Percentiles rank a stretch among this genome's conserved stretches.
phyloP scores from a whole-genome alignment of 2,113 vertebrate species.

The Theropithecus gelada region DNA sequence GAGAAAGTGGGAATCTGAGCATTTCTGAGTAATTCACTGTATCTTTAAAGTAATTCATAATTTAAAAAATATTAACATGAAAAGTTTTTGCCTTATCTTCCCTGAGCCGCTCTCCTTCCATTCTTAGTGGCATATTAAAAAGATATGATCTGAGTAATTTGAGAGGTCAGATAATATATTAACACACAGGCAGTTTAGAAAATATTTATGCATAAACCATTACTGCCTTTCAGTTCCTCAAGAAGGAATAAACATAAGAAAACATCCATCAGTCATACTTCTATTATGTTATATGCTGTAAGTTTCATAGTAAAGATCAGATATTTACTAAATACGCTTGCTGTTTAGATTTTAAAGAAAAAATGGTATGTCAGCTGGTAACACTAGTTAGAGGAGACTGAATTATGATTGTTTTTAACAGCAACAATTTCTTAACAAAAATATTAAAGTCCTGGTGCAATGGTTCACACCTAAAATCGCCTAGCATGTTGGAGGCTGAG shows the following conservation, averaged over 20 bases:
- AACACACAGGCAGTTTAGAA: neutral
- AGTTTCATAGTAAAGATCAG: neutral
- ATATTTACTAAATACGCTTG: neutral
- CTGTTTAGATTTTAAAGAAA: neutral
- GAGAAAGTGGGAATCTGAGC: neutral
- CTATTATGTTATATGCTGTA: neutral
- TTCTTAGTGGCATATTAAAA: neutral
- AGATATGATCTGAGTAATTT: neutral
- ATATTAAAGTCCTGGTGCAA: neutral
- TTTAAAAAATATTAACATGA: too few relatives aligned
- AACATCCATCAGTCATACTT: neutral
- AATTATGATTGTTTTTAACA: neutral
- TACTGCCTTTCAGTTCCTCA: neutral
- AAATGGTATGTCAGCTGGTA: neutral
- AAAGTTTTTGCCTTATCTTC: too few relatives aligned
- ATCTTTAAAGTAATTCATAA: too few relatives aligned
- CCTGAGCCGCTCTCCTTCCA: neutral
- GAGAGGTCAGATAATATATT: neutral
- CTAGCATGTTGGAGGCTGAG: neutral
- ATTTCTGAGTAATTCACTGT: too few relatives aligned
- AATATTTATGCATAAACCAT: neutral
- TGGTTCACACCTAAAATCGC: neutral
- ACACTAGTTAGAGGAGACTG: neutral
- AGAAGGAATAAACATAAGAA: neutral
- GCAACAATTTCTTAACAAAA: neutral